Evolutionary conservation across 2,797 vertebrate genomes (phyloP), one percentile per base, ranked within the genome.

Genomic region (Oryzias dopingdopingensis): DNA sequence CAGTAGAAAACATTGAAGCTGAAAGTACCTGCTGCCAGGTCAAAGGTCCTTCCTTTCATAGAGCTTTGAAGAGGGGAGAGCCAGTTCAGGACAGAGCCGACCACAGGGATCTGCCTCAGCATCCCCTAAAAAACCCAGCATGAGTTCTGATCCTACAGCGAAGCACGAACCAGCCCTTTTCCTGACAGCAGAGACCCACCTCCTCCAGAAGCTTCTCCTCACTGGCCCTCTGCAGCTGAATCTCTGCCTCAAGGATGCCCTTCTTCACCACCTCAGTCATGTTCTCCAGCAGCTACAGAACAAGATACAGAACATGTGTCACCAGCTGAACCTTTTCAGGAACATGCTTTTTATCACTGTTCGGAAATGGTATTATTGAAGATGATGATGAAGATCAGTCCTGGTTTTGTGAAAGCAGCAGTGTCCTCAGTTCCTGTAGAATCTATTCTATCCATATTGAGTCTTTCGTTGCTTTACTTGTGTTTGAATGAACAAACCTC

Each of bases 261-360:
- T 93, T 97, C 80, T 94, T 93, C 70, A 99, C 95, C 29, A 98
- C 93, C 77, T 99, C 97, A 0, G 96, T 97, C 96, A 99, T 98
- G 86, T 99, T 99, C 84, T 98, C 96, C 82, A 99, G 71, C 18
- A 98, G 86, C 97, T 99, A 16, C 55, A 57, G 15, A 76, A 62
- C 7, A 43, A 29, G 5, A 29, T 1, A 29, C 26, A 13, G 0
- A 65, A 62, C 46, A 10, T 64, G 4, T 22, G 13, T 42, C 66
- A 4, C 26, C 2, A 53, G 2, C 24, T 26, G 52, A 14, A 8
- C 14, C 8, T 32, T 17, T 29, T 8, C 42, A 62, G 26, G 48
- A 42, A 44, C n/a, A 26, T 4, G 24, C 24, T 26, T 26, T 26
- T 26, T 4, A 4, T 26, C 24, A 4, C 24, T 26, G 24, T 26